These are phyloP conservation scores for Bos javanicus DNA, from an alignment of 2,113 vertebrate species.

Conservation along the genomic window DNA sequence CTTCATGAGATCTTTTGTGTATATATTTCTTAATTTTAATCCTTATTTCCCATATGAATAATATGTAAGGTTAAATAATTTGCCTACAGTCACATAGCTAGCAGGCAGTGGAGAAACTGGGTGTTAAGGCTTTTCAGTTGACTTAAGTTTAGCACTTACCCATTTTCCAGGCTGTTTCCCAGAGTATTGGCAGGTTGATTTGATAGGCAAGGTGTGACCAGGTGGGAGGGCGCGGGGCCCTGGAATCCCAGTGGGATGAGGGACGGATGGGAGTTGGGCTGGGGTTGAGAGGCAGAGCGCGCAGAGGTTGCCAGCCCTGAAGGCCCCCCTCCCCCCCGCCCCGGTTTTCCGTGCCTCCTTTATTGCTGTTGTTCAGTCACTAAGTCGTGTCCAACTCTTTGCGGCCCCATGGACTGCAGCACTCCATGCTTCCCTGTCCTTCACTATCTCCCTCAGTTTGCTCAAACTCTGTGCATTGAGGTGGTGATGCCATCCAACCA, in stretches of 20 bases:
- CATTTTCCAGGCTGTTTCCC: not conserved
- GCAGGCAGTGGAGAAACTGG: not conserved
- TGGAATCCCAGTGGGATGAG: not conserved
- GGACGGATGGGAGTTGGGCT: too few relatives aligned
- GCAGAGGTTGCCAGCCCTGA: not conserved
- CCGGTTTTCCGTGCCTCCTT: not conserved
- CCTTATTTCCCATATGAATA: not conserved
- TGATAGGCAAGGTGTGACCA: not conserved
- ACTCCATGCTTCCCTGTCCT: not conserved
- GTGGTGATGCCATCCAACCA: not conserved
- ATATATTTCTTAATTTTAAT: not conserved
- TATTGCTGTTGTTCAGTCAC: not conserved
- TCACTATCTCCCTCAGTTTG: not conserved
- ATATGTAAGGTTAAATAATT: not conserved
- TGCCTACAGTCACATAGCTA: not conserved
- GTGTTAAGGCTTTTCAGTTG: not conserved
- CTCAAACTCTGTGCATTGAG: not conserved
- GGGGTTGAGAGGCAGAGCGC: not conserved
- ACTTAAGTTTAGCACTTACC: not conserved
- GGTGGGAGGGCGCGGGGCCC: not conserved
- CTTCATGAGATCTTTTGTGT: not conserved
- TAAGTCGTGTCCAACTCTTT: rapidly evolving
- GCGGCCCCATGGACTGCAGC: not conserved
- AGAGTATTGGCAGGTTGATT: not conserved
- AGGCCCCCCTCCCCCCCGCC: not conserved